phyloP scores from a whole-genome alignment of 2,888 invertebrate species.

The Unio delphinus region DNA sequence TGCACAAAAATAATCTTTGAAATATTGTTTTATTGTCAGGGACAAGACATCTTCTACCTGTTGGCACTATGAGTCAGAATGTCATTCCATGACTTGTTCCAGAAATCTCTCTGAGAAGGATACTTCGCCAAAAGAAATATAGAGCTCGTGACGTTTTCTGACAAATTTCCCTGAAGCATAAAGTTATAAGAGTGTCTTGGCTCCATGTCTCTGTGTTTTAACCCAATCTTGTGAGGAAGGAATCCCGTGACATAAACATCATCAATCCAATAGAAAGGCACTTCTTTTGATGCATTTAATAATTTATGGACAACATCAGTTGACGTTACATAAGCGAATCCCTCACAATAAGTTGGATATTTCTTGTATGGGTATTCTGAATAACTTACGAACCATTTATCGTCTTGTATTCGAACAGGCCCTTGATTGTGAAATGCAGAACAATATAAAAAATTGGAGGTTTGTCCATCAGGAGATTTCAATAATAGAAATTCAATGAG shows the following conservation, averaged over 20 bases:
- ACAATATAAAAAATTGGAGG: slow-evolving; percentile 46
- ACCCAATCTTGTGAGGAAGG: slow-evolving; percentile 31
- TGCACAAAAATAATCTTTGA: no score
- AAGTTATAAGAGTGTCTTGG: slow-evolving; percentile 24
- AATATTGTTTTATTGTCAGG: no score
- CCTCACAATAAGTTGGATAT: slow-evolving; percentile 58
- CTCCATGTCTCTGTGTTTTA: slow-evolving; percentile 27
- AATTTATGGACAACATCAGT: slow-evolving; percentile 29
- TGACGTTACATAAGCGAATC: slow-evolving; percentile 49
- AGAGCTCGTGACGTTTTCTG: slow-evolving; percentile 19
- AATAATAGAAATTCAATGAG: slow-evolving; percentile 69
- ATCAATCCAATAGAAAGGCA: slow-evolving; percentile 54
- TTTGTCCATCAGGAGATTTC: slow-evolving; percentile 20
- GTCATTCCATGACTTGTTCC: slow-evolving; percentile 29
- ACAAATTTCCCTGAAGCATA: slow-evolving; percentile 18
- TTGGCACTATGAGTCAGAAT: slow-evolving; percentile 4
- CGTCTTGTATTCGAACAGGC: slow-evolving; percentile 26
- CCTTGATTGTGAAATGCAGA: slow-evolving; percentile 33
- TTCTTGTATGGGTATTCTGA: slow-evolving; percentile 41
- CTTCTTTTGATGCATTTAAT: slow-evolving; percentile 28
- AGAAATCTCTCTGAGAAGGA: slow-evolving; percentile 16
- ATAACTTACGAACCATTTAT: slow-evolving; percentile 52
- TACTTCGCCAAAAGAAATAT: slow-evolving; percentile 40
- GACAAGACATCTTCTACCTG: no score
- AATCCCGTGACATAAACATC: slow-evolving; percentile 61